Evolutionary conservation across 2,888 invertebrate species (phyloP).

Genomic region (Stegana nigrithorax): DNA sequence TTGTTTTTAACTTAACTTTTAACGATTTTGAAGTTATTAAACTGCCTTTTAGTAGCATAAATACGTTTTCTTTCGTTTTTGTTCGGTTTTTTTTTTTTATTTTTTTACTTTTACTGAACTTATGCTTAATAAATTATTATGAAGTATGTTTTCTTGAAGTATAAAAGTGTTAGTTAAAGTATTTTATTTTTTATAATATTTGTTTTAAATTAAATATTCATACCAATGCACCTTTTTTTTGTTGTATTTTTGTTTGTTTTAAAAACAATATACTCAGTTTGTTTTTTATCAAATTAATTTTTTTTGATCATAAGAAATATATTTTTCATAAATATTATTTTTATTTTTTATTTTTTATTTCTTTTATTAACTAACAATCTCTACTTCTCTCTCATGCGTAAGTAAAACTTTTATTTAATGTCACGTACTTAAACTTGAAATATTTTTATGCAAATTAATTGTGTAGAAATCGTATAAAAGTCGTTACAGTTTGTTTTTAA

Average conservation of each 20-base stretch:
- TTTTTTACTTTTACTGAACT: not conserved
- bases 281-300: not conserved
- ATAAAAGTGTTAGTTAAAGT: conserved; percentile 41
- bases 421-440: conserved; percentile 9
- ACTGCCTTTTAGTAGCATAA: too few species aligned
- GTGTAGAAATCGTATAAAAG: too few species aligned
- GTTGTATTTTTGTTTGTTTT: not conserved
- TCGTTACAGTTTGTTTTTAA: conserved; percentile 8
- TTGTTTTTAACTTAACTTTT: not conserved
- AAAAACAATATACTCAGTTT: conserved; percentile 2
- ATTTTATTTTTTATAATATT: conserved; percentile 18
- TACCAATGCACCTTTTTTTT: conserved; percentile 9
- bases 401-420: not conserved
- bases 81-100: not conserved
- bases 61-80: not conserved
- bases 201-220: conserved; percentile 38
- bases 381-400: conserved; percentile 52
- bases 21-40: too few species aligned
- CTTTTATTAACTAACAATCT: conserved; percentile 54
- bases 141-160: conserved; percentile 31
- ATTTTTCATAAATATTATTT: conserved; percentile 26
- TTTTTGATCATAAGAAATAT: not conserved
- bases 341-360: conserved; percentile 22
- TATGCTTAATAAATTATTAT: not conserved
- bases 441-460: conserved; percentile 14